Evolutionary conservation across 2,113 vertebrate species (phyloP).

Genomic region (Phalacrocorax pelagicus): DNA sequence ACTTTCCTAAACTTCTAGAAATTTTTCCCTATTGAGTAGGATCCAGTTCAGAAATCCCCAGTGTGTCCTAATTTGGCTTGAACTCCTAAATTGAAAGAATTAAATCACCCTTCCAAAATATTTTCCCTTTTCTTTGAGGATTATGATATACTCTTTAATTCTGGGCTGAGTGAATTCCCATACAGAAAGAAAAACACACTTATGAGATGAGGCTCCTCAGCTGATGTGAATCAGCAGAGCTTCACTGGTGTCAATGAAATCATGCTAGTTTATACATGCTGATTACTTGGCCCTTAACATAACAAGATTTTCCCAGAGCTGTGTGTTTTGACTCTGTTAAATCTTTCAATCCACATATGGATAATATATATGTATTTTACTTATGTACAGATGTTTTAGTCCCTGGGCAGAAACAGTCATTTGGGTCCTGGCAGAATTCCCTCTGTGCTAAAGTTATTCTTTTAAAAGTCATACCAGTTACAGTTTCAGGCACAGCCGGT

Average conservation of each 20-base stretch:
- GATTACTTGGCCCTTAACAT: constrained; percentile 27
- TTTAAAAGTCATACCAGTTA: neutral
- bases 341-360: neutral
- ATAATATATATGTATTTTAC: neutral
- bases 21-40: neutral
- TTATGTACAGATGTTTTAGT: constrained; percentile 25
- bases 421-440: constrained; percentile 1
- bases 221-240: constrained; percentile 18
- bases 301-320: neutral
- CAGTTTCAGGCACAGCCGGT: neutral
- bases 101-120: neutral
- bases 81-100: neutral
- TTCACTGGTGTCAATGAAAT: neutral
- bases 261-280: neutral
- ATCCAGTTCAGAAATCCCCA: neutral
- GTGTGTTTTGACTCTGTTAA: constrained; percentile 26
- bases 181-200: neutral
- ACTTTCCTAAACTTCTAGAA: neutral
- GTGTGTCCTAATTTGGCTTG: neutral
- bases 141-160: neutral
- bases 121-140: neutral
- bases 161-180: neutral
- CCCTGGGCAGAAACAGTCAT: neutral
- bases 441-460: neutral
- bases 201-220: neutral